Evolutionary conservation across 2,797 vertebrate species (phyloP).

Genomic region (Cichlasoma orientale): DNA sequence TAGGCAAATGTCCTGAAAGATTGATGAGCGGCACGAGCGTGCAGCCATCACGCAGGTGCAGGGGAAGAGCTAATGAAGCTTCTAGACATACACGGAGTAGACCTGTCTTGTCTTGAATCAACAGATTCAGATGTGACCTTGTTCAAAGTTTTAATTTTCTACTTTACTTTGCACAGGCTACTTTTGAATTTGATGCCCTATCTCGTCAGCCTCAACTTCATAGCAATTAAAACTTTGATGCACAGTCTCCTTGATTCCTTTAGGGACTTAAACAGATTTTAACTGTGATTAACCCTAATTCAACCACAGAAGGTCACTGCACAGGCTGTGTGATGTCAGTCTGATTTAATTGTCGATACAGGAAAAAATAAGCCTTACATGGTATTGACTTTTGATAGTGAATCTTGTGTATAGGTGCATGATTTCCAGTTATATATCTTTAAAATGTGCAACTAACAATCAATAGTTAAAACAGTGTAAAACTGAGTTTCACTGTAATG

Average conservation of each 20-base stretch:
- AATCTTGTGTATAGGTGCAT: background rate
- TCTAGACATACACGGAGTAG: constrained; percentile 30
- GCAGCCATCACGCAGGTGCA: constrained; percentile 41
- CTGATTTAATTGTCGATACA: constrained; percentile 21
- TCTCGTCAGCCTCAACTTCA: constrained; percentile 30
- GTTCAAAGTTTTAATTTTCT: constrained; percentile 4
- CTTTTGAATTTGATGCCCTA: background rate
- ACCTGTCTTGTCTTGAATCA: constrained; percentile 31
- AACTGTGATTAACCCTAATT: constrained; percentile 61
- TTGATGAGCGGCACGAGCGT: constrained; percentile 58
- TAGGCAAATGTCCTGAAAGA: constrained; percentile 64
- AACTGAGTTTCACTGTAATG: background rate
- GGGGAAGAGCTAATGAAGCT: constrained; percentile 60
- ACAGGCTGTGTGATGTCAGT: constrained; percentile 8
- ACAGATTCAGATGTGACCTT: constrained; percentile 22
- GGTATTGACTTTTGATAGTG: background rate
- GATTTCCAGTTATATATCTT: background rate
- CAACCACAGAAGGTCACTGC: constrained; percentile 18
- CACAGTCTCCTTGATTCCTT: constrained; percentile 24
- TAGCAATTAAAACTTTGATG: constrained; percentile 31
- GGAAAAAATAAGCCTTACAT: background rate
- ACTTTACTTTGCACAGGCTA: background rate
- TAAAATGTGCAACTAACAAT: background rate
- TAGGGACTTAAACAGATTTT: constrained; percentile 33
- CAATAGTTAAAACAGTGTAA: background rate